phyloP scores from a whole-genome alignment of 1,140 invertebrate species.

The Samia ricini region DNA sequence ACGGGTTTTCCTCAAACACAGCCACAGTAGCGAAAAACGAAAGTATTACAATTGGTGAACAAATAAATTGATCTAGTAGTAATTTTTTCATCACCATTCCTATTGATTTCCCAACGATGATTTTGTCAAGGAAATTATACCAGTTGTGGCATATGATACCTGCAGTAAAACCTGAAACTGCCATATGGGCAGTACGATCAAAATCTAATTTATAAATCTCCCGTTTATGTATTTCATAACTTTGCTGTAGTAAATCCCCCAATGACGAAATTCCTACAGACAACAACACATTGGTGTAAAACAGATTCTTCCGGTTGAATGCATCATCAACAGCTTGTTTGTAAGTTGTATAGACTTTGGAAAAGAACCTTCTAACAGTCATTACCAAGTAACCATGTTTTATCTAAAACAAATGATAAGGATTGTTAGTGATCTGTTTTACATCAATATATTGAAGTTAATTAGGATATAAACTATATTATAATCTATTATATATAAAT shows the following conservation, averaged over 20 bases:
- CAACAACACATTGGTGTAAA: slow-evolving; percentile 89
- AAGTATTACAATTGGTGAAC: slow-evolving; percentile 89
- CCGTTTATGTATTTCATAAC: slow-evolving; percentile 84
- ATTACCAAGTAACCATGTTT: slow-evolving; percentile 20
- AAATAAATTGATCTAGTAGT: slow-evolving; percentile 89
- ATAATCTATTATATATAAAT: too few relatives aligned
- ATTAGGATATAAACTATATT: background rate
- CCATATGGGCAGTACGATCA: slow-evolving; percentile 86
- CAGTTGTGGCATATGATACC: slow-evolving; percentile 90
- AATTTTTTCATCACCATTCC: slow-evolving; percentile 89
- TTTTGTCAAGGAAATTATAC: slow-evolving; percentile 80
- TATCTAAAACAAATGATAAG: slow-evolving; percentile 34
- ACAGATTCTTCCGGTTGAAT: slow-evolving; percentile 84
- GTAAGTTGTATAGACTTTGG: slow-evolving; percentile 30
- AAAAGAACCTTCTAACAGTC: slow-evolving; percentile 38
- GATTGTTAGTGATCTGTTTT: slow-evolving; percentile 23
- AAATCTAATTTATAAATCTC: slow-evolving; percentile 80
- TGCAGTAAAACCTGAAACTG: slow-evolving; percentile 84
- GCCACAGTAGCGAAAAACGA: slow-evolving; percentile 89
- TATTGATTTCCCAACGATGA: slow-evolving; percentile 82
- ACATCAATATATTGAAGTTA: slow-evolving; percentile 10
- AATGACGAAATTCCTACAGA: slow-evolving; percentile 84
- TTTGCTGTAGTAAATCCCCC: slow-evolving; percentile 90
- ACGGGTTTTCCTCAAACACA: slow-evolving; percentile 81
- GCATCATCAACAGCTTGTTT: slow-evolving; percentile 40